Percentiles rank a stretch among this genome's conserved stretches.
phyloP scores from a whole-genome alignment of 2,113 vertebrate genomes.

The Tretioscincus oriximinensis region DNA sequence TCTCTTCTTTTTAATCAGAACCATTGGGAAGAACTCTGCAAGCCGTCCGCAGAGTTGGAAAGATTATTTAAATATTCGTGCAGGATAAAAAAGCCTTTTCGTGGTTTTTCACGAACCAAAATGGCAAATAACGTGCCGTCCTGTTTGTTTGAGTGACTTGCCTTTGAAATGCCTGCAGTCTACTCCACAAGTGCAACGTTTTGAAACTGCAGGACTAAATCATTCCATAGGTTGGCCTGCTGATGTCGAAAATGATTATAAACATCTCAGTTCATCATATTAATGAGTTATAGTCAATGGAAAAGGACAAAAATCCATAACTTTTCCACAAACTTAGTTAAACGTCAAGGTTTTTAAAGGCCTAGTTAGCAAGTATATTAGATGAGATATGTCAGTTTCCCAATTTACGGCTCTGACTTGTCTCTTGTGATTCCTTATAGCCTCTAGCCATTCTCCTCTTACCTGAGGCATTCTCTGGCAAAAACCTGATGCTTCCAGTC shows the following conservation, averaged over 20 bases:
- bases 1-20: constrained; percentile 55
- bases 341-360: constrained; percentile 99
- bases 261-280: constrained; percentile 69
- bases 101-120: constrained; percentile 72
- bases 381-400: constrained; percentile 99
- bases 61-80: constrained; percentile 75
- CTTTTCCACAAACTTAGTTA: constrained; percentile 84
- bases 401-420: constrained; percentile 94
- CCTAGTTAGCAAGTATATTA: constrained; percentile 99
- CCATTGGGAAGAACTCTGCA: constrained; percentile 55
- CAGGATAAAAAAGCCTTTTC: constrained; percentile 70
- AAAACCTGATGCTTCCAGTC: constrained; percentile 98
- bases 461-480: constrained; percentile 97
- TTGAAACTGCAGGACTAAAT: constrained; percentile 60
- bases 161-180: constrained; percentile 73
- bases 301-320: constrained; percentile 79
- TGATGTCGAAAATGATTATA: constrained; percentile 68
- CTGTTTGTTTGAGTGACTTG: constrained; percentile 77
- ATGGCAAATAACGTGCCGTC: constrained; percentile 79
- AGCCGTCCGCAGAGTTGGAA: constrained; percentile 60
- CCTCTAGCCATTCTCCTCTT: constrained; percentile 98
- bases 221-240: constrained; percentile 43
- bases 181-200: constrained; percentile 45
- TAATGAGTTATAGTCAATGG: constrained; percentile 78
- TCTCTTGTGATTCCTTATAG: constrained; percentile 94